A percentile compares a stretch with the other conserved stretches of the same genome.
Conservation (phyloP, 1,140 invertebrate species). For the Drosophila bocki region DNA sequence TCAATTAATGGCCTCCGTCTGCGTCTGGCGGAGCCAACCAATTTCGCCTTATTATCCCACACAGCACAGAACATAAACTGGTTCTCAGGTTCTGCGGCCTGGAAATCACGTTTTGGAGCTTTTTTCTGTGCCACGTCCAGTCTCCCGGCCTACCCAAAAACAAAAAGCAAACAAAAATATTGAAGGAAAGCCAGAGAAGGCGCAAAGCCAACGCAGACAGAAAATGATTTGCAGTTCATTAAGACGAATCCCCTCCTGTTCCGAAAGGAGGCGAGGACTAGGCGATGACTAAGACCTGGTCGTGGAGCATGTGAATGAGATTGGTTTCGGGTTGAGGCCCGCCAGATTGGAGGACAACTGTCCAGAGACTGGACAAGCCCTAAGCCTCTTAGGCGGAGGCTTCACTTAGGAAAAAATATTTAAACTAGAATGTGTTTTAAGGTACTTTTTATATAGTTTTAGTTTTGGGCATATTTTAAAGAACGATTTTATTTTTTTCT, state of each 20-base stretch:
- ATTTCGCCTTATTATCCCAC: slow-evolving; percentile 76
- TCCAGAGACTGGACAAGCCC: slow-evolving; percentile 32
- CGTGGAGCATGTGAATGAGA: slow-evolving; percentile 49
- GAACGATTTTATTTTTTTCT: too few species aligned
- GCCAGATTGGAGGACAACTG: slow-evolving; percentile 18
- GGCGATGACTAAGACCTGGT: slow-evolving; percentile 67
- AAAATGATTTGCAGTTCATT: slow-evolving; percentile 81
- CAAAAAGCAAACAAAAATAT: background rate
- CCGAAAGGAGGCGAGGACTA: slow-evolving; percentile 47
- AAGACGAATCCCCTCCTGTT: slow-evolving; percentile 49
- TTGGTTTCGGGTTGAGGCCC: slow-evolving; percentile 48
- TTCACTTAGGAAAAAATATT: slow-evolving; percentile 6
- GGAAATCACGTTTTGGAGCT: slow-evolving; percentile 47
- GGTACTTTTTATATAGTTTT: background rate
- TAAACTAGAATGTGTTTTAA: background rate
- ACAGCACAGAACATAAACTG: slow-evolving; percentile 37
- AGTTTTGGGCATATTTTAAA: too few species aligned
- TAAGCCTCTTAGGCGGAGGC: slow-evolving; percentile 16
- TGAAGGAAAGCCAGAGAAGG: slow-evolving; percentile 19
- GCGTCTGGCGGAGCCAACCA: slow-evolving; percentile 46
- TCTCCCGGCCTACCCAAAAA: slow-evolving; percentile 30
- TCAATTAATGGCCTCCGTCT: slow-evolving; percentile 57
- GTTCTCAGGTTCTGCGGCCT: slow-evolving; percentile 51
- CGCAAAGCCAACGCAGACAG: slow-evolving; percentile 63
- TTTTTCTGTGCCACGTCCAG: slow-evolving; percentile 44